A percentile compares a stretch with the other conserved stretches of the same genome.
These are phyloP conservation scores for Nothoprocta pentlandii DNA, from an alignment of 2,113 vertebrate species.

Conservation along the genomic window DNA sequence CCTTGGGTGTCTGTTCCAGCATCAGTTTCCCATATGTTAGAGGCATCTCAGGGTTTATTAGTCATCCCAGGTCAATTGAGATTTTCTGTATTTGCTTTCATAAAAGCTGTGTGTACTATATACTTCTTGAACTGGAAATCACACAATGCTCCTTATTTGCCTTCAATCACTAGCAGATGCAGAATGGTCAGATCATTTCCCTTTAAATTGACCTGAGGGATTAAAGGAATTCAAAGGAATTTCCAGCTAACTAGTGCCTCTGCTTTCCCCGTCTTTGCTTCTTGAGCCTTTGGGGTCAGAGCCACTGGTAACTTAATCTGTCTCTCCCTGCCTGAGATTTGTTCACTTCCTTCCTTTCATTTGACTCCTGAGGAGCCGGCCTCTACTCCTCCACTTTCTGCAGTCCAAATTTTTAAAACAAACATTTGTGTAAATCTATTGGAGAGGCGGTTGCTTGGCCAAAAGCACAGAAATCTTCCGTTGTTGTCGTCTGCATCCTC, in stretches of 20 bases:
- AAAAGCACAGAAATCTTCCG: not conserved
- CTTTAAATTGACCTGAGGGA: conserved; percentile 74
- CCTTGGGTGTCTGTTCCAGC: not conserved
- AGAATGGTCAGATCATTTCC: conserved; percentile 67
- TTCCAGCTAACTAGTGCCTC: conserved; percentile 65
- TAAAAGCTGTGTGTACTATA: conserved; percentile 43
- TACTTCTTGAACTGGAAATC: conserved; percentile 66
- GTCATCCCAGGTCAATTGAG: conserved; percentile 42
- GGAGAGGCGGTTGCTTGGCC: not conserved
- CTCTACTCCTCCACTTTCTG: not conserved
- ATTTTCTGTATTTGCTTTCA: conserved; percentile 75
- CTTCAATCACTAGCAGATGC: conserved; percentile 79
- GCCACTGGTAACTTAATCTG: conserved; percentile 59
- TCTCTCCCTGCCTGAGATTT: conserved; percentile 31
- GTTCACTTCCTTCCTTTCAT: conserved; percentile 54
- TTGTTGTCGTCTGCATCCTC: not conserved
- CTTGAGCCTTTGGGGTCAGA: conserved; percentile 53
- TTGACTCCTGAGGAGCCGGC: not conserved
- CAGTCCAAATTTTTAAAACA: not conserved
- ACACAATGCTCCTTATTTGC: conserved; percentile 65
- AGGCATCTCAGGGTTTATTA: conserved; percentile 65
- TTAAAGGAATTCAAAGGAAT: conserved; percentile 76
- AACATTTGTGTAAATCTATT: not conserved
- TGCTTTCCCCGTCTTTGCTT: conserved; percentile 59
- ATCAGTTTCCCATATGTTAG: conserved; percentile 51